Percentiles rank a stretch among this genome's conserved stretches.
phyloP scores from a whole-genome alignment of 2,797 vertebrate species.

The Pangasius mekongensis region DNA sequence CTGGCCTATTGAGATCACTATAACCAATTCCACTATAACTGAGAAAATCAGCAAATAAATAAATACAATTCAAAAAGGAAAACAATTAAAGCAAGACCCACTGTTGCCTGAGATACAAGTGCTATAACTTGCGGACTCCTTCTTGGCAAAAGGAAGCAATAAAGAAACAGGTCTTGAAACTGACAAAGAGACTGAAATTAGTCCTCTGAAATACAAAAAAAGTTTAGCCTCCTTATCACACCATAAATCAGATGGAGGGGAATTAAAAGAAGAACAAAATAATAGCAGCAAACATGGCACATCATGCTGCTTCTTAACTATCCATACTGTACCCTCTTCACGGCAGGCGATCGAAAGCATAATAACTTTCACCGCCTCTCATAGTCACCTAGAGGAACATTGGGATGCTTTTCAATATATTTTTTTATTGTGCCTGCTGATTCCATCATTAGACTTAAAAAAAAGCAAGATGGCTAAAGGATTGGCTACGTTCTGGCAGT shows the following conservation, averaged over 20 bases:
- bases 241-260: slow-evolving; percentile 75
- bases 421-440: slow-evolving; percentile 82
- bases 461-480: slow-evolving; percentile 67
- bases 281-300: slow-evolving; percentile 80
- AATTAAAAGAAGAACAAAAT: slow-evolving; percentile 73
- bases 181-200: slow-evolving; percentile 66
- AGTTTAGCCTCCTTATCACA: slow-evolving; percentile 70
- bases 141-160: slow-evolving; percentile 45
- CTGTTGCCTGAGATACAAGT: slow-evolving; percentile 26
- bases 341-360: slow-evolving; percentile 82
- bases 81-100: slow-evolving; percentile 34
- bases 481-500: slow-evolving; percentile 64
- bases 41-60: slow-evolving; percentile 37
- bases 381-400: slow-evolving; percentile 83
- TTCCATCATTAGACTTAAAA: slow-evolving; percentile 74
- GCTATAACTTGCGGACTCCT: neutral
- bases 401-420: slow-evolving; percentile 77
- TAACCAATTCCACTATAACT: slow-evolving; percentile 50
- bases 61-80: slow-evolving; percentile 48
- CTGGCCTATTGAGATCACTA: slow-evolving; percentile 43
- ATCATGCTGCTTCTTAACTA: slow-evolving; percentile 82
- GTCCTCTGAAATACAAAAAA: slow-evolving; percentile 53
- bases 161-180: slow-evolving; percentile 42
- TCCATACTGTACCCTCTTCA: slow-evolving; percentile 75
- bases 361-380: slow-evolving; percentile 81